Base-by-base conservation (phyloP, 2,797 vertebrate genomes). In the Centroberyx gerrardi region DNA sequence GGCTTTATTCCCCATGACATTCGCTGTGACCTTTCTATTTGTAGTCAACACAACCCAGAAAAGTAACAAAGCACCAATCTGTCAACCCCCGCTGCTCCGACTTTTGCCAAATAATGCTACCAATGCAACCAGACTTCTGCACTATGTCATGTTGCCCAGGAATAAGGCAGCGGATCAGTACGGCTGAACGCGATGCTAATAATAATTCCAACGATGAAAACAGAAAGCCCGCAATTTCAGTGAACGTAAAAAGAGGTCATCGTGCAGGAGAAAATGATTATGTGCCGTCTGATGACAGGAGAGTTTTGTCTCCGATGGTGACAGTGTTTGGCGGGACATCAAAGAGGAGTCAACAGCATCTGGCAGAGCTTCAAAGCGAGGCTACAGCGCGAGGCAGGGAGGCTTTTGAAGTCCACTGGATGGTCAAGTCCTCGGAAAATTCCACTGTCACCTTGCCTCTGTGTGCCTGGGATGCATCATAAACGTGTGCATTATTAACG, bases 321-420 rank as follows among this genome's bases (percentile, higher is more conserved):
- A 83, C 65, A 15, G 33, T 33, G 54, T 77, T 76, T 90, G 80
- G 81, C 79, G 9, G 53, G 27, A 18, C 66, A 70, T 82, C 86
- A 88, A 68, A 89, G 70, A 65, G 62, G n/a, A 72, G 74, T 77
- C 75, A 22, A 46, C 70, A 48, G 73, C 56, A 51, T 69, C 56
- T 88, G 87, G 83, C 75, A 28, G 60, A 4, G 58, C 73, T 80
- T 90, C 83, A 88, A 77, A 85, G 81, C 27, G 28, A 72, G 71
- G 58, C 62, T 73, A 13, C 55, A 54, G 59, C 13, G 28, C 15
- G 42, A 8, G 22, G 59, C 77, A 66, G 67, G 1, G 68, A 77
- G 62, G 65, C 40, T 33, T 79, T 81, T 63, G 58, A 73, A 62
- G 81, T 75, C 78, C 68, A 33, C 68, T 72, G 72, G 79, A 85